A percentile compares a stretch with the other conserved stretches of the same genome.
phyloP scores from a whole-genome alignment of 2,888 invertebrate genomes.

The Empis stercorea region DNA sequence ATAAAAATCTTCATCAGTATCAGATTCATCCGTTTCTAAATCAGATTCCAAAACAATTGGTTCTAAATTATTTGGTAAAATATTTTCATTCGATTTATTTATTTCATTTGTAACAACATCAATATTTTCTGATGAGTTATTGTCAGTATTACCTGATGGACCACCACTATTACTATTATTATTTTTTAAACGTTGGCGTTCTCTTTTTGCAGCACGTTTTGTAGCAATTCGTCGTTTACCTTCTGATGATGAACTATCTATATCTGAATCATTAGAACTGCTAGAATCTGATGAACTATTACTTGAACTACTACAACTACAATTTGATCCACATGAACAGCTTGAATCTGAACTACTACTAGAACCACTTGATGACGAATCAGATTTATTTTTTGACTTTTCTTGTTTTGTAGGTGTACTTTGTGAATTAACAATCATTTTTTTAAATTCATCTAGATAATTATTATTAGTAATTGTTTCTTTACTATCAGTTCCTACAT shows the following conservation, averaged over 20 bases:
- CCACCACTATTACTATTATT: not conserved
- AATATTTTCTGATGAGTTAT: constrained; percentile 26
- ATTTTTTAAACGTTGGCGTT: constrained; percentile 20
- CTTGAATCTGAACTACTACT: constrained; percentile 66
- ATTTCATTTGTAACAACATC: constrained; percentile 40
- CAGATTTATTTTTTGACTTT: constrained; percentile 7
- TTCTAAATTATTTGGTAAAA: constrained; percentile 36
- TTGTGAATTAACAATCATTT: constrained; percentile 2
- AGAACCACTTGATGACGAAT: constrained; percentile 60
- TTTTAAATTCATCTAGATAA: not conserved
- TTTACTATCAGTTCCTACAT: constrained; percentile 18
- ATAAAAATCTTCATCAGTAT: constrained; percentile 80
- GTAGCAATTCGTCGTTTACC: constrained; percentile 33
- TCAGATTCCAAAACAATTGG: constrained; percentile 65
- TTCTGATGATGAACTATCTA: constrained; percentile 36
- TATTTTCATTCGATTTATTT: constrained; percentile 36
- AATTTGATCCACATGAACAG: constrained; percentile 72
- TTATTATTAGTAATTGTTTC: constrained; percentile 2
- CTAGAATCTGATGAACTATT: constrained; percentile 50
- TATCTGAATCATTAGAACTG: constrained; percentile 46
- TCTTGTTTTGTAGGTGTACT: constrained; percentile 27
- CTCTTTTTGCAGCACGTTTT: constrained; percentile 33
- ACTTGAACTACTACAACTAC: constrained; percentile 65
- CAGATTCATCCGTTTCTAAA: constrained; percentile 71
- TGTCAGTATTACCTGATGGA: not conserved